phyloP scores from a whole-genome alignment of 2,797 vertebrate species.

The Semotilus atromaculatus region DNA sequence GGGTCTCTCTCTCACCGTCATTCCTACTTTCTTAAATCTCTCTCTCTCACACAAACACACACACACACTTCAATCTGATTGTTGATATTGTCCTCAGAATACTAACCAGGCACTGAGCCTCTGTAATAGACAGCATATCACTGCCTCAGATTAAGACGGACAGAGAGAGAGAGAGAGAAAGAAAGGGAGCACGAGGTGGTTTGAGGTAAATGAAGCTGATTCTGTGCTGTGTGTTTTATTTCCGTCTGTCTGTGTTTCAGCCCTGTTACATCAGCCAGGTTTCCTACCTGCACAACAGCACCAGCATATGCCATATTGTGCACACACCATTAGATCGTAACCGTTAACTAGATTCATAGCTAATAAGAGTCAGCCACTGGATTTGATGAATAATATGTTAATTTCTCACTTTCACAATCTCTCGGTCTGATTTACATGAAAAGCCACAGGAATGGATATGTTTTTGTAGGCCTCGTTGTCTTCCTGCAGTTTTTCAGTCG shows the following conservation, averaged over 20 bases:
- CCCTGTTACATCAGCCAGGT: slow-evolving; percentile 57
- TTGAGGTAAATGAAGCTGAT: slow-evolving; percentile 57
- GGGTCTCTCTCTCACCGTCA: slow-evolving; percentile 2
- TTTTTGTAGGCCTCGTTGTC: slow-evolving; percentile 12
- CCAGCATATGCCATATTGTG: slow-evolving; percentile 7
- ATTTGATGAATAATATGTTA: slow-evolving; percentile 19
- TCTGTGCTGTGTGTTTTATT: slow-evolving; percentile 46
- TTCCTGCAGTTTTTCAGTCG: neutral
- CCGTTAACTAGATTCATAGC: neutral
- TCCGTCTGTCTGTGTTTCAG: slow-evolving; percentile 51
- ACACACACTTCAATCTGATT: slow-evolving; percentile 67
- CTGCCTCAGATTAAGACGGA: slow-evolving; percentile 52
- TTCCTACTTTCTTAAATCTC: slow-evolving; percentile 28
- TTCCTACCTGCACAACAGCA: slow-evolving; percentile 42
- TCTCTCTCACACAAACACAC: neutral
- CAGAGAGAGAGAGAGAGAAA: slow-evolving; percentile 38
- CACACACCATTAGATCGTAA: slow-evolving; percentile 7
- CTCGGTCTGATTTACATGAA: neutral
- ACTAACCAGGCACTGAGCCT: slow-evolving; percentile 58
- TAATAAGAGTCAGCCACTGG: slow-evolving; percentile 13
- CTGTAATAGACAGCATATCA: slow-evolving; percentile 54
- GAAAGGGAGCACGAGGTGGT: slow-evolving; percentile 15
- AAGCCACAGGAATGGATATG: slow-evolving; percentile 5
- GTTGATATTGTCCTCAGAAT: slow-evolving; percentile 51
- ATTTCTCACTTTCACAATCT: neutral